Evolutionary conservation across 53 echinoderm and acorn worm species (phyloP).

Genomic region (Echinarachnius parma): DNA sequence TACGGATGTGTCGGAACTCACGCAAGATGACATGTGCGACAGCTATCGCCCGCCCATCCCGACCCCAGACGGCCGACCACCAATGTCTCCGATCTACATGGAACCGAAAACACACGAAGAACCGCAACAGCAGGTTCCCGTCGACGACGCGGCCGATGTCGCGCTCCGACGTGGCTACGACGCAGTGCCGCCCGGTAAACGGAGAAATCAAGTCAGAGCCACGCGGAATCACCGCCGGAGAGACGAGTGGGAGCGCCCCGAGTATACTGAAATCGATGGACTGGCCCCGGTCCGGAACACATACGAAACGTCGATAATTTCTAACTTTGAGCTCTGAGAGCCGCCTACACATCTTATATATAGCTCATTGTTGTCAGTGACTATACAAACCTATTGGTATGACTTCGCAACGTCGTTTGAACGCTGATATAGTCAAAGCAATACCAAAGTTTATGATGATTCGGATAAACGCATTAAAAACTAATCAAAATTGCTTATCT

Average conservation of each 20-base stretch:
- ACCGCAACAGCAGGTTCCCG: background rate
- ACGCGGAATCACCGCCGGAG: background rate
- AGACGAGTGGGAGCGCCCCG: background rate
- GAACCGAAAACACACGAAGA: slow-evolving; percentile 16
- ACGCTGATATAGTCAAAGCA: too few relatives aligned
- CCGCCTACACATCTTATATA: too few relatives aligned
- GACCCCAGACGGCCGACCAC: background rate
- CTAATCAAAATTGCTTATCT: too few relatives aligned
- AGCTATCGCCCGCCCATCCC: background rate
- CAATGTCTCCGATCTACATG: slow-evolving; percentile 9
- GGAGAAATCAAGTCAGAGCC: background rate
- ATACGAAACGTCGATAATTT: slow-evolving; percentile 20
- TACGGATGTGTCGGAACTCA: slow-evolving; percentile 10
- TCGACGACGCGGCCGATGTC: background rate
- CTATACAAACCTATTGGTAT: too few relatives aligned
- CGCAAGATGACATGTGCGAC: background rate
- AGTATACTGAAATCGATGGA: slow-evolving; percentile 31
- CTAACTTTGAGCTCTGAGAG: slow-evolving; percentile 15
- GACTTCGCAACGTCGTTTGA: too few relatives aligned
- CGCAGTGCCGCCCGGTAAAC: slow-evolving; percentile 3
- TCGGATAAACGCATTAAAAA: too few relatives aligned
- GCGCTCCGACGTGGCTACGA: slow-evolving; percentile 25
- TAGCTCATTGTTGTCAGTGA: too few relatives aligned
- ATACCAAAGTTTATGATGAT: too few relatives aligned
- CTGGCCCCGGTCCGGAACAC: slow-evolving; percentile 13